Evolutionary conservation across 2,113 vertebrate species (phyloP).

Genomic region (Lethenteron camtschaticum): DNA sequence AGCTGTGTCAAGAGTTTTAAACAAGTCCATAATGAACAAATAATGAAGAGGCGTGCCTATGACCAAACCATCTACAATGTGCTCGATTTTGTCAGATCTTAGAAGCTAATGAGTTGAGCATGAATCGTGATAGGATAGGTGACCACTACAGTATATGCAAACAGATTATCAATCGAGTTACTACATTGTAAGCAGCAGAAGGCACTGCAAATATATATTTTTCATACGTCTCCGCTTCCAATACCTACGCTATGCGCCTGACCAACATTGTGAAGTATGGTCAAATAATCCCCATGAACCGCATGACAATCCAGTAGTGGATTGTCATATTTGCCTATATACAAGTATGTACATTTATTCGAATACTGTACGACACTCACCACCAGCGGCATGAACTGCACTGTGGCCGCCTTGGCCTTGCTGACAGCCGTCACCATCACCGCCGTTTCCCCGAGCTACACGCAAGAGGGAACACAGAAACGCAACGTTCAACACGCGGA

Average conservation of each 20-base stretch:
- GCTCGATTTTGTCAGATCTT: neutral
- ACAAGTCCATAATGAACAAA: neutral
- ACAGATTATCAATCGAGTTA: neutral
- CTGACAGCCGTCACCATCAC: conserved; percentile 96
- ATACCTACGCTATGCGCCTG: no score
- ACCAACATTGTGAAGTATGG: neutral
- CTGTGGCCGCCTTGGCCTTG: conserved; percentile 56
- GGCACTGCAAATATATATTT: neutral
- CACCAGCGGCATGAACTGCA: conserved; percentile 85
- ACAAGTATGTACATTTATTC: neutral
- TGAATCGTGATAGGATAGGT: neutral
- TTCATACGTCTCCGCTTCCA: no score
- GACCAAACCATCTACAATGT: neutral
- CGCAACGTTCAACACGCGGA: neutral
- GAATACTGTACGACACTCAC: conserved; percentile 26
- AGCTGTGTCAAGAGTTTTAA: neutral
- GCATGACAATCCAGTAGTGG: neutral
- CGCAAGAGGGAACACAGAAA: neutral
- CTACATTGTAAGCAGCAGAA: neutral
- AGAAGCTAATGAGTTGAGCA: neutral
- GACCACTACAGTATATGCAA: neutral
- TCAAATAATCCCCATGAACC: neutral
- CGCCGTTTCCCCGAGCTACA: conserved; percentile 61
- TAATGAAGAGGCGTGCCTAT: neutral
- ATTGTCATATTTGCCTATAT: neutral